Conservation (phyloP, 2,113 vertebrate species). For the Haemorhous mexicanus region DNA sequence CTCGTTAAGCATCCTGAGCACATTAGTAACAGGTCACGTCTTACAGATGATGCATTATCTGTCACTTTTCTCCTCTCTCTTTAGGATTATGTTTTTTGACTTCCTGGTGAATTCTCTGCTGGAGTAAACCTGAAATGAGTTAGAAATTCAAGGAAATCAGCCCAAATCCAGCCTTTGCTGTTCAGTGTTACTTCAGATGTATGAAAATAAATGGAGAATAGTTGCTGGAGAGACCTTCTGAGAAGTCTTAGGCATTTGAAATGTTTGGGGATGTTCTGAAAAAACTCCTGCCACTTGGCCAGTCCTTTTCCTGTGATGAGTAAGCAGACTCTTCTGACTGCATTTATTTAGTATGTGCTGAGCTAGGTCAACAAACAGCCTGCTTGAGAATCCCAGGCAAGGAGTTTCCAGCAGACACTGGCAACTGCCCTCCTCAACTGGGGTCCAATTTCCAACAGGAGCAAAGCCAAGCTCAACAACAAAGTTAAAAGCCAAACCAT, state of each 20-base stretch:
- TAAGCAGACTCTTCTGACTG: not conserved
- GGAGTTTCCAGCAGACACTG: slow-evolving; percentile 29
- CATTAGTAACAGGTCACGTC: not conserved
- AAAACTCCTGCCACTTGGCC: not conserved
- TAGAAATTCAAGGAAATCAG: not conserved
- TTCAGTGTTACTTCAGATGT: not conserved
- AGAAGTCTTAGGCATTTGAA: not conserved
- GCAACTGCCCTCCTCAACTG: not conserved
- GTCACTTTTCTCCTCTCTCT: not conserved
- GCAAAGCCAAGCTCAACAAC: slow-evolving; percentile 16
- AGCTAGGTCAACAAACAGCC: not conserved
- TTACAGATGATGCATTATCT: not conserved
- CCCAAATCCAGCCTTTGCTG: not conserved
- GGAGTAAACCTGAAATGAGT: not conserved
- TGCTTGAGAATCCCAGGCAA: not conserved
- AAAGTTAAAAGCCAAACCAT: slow-evolving; percentile 5
- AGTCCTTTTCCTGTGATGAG: not conserved
- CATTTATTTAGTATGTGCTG: not conserved
- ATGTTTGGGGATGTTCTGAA: not conserved
- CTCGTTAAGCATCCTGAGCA: not conserved
- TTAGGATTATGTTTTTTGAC: not conserved
- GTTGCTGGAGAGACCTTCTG: not conserved
- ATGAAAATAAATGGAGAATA: not conserved
- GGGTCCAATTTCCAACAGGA: slow-evolving; percentile 6
- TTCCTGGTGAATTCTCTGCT: not conserved